Evolutionary conservation across 2,113 vertebrate genomes (phyloP).

Genomic region (Spea multiplicata): DNA sequence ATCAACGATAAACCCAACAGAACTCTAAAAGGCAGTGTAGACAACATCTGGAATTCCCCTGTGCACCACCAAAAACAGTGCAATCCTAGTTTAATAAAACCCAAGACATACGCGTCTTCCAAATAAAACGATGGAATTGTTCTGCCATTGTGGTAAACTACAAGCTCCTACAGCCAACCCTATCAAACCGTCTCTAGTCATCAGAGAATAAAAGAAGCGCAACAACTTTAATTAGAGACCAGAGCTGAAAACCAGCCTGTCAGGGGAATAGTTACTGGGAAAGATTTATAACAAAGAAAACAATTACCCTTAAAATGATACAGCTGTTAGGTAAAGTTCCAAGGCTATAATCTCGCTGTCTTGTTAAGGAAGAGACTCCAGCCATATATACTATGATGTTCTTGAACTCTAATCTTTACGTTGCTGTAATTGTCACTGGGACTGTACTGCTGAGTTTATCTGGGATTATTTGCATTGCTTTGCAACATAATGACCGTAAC

Average conservation of each 20-base stretch:
- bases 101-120: no score
- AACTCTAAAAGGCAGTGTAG: no score
- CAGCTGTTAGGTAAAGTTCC: slow-evolving; percentile 30
- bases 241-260: slow-evolving; percentile 25
- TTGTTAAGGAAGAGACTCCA: not conserved
- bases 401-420: not conserved
- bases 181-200: not conserved
- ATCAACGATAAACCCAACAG: no score
- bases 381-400: slow-evolving; percentile 24
- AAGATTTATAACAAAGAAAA: slow-evolving; percentile 38
- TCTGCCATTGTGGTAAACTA: not conserved
- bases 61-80: no score
- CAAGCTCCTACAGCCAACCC: not conserved
- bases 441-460: not conserved
- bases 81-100: no score
- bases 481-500: not conserved
- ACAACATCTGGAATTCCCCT: no score
- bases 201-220: slow-evolving; percentile 11
- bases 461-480: not conserved
- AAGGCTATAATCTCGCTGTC: slow-evolving; percentile 37
- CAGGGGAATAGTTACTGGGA: slow-evolving; percentile 1
- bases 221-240: slow-evolving; percentile 31
- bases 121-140: not conserved
- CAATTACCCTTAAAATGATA: slow-evolving; percentile 33
- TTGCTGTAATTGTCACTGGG: slow-evolving; percentile 24